Evolutionary conservation across 2,888 invertebrate species (phyloP).

Genomic region (Cheilosia vulpina): DNA sequence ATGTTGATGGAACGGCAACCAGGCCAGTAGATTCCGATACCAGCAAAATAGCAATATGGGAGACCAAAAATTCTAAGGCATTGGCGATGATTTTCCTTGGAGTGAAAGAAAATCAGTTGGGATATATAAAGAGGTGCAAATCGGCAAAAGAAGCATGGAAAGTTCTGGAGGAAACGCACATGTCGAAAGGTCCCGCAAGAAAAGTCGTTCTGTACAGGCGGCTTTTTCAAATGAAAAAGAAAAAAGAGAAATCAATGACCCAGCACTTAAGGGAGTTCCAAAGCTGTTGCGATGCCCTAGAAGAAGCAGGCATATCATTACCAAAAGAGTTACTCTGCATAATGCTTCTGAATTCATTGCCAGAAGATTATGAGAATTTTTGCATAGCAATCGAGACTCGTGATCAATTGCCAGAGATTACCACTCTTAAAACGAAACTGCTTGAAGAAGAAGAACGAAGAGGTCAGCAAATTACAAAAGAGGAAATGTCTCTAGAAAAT

Average conservation of each 20-base stretch:
- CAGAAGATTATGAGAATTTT: constrained; percentile 22
- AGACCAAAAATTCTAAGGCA: constrained; percentile 8
- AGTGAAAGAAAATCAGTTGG: constrained; percentile 13
- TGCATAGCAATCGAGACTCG: constrained; percentile 13
- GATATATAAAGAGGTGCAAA: constrained; percentile 7
- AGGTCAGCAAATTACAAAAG: background rate
- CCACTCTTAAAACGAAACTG: background rate
- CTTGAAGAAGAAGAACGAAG: constrained; percentile 14
- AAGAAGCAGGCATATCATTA: constrained; percentile 12
- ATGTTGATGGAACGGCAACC: background rate
- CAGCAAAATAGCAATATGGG: background rate
- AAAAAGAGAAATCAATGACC: constrained; percentile 6
- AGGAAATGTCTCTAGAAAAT: constrained; percentile 5
- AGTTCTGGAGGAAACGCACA: constrained; percentile 1
- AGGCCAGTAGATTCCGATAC: background rate
- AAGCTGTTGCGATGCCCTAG: background rate
- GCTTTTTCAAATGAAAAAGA: constrained; percentile 15
- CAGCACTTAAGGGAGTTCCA: constrained; percentile 9
- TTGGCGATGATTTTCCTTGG: constrained; percentile 15
- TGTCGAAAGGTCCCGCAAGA: background rate
- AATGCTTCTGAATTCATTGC: constrained; percentile 22
- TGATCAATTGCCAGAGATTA: background rate
- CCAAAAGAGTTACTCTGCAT: constrained; percentile 10
- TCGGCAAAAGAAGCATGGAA: constrained; percentile 9
- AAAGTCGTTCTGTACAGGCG: constrained; percentile 3